Evolutionary conservation across 2,888 invertebrate genomes (phyloP), one percentile per base, ranked within the genome.

Genomic region (Idaea biselata): DNA sequence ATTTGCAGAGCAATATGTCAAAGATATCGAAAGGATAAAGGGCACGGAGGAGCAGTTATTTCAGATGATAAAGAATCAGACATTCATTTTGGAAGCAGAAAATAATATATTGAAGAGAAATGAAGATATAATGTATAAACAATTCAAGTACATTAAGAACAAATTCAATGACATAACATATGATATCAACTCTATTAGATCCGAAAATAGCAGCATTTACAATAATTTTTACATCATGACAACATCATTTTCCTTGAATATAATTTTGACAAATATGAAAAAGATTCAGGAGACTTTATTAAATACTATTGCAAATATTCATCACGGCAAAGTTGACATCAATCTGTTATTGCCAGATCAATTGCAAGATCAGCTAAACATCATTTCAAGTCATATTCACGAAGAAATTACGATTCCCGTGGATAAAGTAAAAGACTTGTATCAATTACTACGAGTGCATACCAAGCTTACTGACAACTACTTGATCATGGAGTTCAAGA

Each of bases 101-200:
- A 18, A 56, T 8, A 18, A 56, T 5, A 56, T 56, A 56, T 56
- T 56, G 8, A 56, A 56, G 7, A 16, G 56, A 56, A 56, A 56
- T 56, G 56, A 56, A 18, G 11, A 56, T 14, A 11, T 18, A 6
- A 56, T 56, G 56, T 18, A 18, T 18, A 16, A 56, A 8, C 56
- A 56, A 14, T 56, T 56, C 7, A 14, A 18, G 1, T 56, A 18
- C 14, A 56, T 56, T 4, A 56, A 56, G 17, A 14, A 56, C 2
- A 16, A 18, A 5, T 18, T 56, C 17, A 11, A 18, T 1, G 18
- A 56, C 56, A 56, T 18, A 0, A 18, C 56, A 33, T 0, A 3
- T 1, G 18, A 18, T 1, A 56, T 18, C 18, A 18, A 16, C 16
- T 18, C 18, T 4, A 18, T 17, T 18, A 1, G 18, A 3, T 14